Base-by-base conservation (phyloP, 2,888 invertebrate genomes). In the Camponotus fellah region DNA sequence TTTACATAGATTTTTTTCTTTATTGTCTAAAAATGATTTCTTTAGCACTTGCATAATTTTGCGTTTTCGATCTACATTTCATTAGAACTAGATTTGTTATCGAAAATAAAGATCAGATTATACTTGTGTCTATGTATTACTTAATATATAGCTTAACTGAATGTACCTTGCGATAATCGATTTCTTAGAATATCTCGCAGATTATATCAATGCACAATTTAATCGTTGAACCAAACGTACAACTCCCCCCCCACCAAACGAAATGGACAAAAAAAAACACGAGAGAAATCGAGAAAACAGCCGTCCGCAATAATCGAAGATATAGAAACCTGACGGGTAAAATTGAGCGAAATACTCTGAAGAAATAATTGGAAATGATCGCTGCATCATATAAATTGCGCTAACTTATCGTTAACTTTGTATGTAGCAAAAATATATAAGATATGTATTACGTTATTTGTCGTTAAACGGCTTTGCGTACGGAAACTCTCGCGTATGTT, bases 281-380 rank as follows among this genome's bases (percentile, higher is more conserved):
- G 76, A 66, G 66, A 76, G 66, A 76, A 68, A 53, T 53, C 32
- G 40, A 68, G 69, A 56, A 69, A 89, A 85, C 80, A 88, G 74
- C 88, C 88, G 87, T 88, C 85, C 85, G 84, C 77, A 77, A 64
- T 74, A 83, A 85, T 60, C 72, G 69, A 64, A 85, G 53, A 64
- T 37, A 49, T 58, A 84, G 60, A 60, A 10, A 79, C n/a, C 14
- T 58, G 58, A 66, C 12, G 34, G 40, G 64, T 10, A 58, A 56
- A 71, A 82, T 34, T 62, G 66, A 58, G 60, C 64, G 32, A 62
- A 12, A 40, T 34, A 56, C 8, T n/a, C 64, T 53, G 65, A 65
- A 58, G 34, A 56, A 14, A 43, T 72, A 81, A 68, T 75, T 75
- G 60, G 12, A 66, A 69, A 86, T 81, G 75, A 82, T 83, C 65